These are phyloP conservation scores for Myioborus miniatus DNA, from an alignment of 2,797 vertebrate genomes.

Conservation along the genomic window DNA sequence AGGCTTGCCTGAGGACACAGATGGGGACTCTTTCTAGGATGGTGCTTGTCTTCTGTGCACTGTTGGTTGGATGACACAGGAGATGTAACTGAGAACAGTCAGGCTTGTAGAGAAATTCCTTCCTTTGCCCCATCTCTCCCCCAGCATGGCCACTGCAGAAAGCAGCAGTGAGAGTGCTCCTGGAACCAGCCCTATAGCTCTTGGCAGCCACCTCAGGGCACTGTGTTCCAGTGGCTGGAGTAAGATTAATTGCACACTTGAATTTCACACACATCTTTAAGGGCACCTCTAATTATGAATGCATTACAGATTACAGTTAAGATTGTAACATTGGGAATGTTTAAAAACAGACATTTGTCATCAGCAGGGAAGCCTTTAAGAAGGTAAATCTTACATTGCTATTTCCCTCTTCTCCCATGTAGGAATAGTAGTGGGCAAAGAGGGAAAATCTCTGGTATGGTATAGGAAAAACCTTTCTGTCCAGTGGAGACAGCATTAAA, in stretches of 20 bases:
- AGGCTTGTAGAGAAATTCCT: neutral
- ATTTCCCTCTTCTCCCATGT: neutral
- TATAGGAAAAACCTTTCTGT: neutral
- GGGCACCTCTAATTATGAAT: neutral
- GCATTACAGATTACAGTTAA: neutral
- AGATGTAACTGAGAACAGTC: neutral
- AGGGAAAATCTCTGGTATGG: neutral
- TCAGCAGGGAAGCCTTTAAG: neutral
- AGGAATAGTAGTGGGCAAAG: neutral
- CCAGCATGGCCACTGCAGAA: neutral
- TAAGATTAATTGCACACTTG: neutral
- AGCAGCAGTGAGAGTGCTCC: neutral
- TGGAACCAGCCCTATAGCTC: neutral
- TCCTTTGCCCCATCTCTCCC: neutral
- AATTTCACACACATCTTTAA: neutral
- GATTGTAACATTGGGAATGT: neutral
- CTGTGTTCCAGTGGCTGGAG: neutral
- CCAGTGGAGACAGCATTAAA: neutral
- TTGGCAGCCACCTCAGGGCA: neutral
- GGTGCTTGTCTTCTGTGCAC: rapidly evolving
- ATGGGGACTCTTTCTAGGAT: neutral
- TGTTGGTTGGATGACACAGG: neutral
- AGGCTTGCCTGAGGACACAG: neutral
- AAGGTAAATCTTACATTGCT: neutral
- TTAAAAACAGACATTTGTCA: neutral